Evolutionary conservation across 2,113 vertebrate species (phyloP).

Genomic region (Manacus vitellinus): DNA sequence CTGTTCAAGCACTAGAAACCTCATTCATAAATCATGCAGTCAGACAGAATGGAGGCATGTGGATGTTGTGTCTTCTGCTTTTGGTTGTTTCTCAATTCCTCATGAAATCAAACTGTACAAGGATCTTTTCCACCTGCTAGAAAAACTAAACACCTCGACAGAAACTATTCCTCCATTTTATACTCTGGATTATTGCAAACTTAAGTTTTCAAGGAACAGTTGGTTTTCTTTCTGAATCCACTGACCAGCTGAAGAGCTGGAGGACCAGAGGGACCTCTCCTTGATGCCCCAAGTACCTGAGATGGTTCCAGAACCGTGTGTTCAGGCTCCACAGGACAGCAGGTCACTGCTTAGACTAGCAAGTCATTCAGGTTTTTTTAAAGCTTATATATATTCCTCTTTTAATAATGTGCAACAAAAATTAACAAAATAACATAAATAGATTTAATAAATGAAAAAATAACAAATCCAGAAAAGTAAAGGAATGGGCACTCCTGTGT

Average conservation of each 20-base stretch:
- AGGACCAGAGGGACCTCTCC: neutral
- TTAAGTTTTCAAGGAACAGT: neutral
- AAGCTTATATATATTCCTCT: neutral
- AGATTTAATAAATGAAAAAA: neutral
- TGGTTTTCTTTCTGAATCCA: neutral
- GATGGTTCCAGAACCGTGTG: neutral
- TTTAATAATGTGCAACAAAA: neutral
- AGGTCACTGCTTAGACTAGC: neutral
- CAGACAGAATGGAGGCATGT: neutral
- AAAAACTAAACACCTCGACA: neutral
- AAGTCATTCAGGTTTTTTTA: neutral
- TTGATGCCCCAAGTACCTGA: neutral
- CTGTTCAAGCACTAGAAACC: neutral
- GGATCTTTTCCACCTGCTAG: neutral
- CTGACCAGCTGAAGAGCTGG: neutral
- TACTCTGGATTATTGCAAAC: neutral
- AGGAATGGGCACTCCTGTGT: fast-evolving
- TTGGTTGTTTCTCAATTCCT: neutral
- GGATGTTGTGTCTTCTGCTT: neutral
- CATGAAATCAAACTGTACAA: neutral
- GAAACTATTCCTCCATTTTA: neutral
- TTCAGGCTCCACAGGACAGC: neutral
- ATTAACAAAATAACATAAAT: neutral
- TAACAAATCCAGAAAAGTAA: neutral
- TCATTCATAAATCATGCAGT: neutral